These are phyloP conservation scores for Cryptosula pallasiana DNA, from an alignment of 2,888 invertebrate genomes.

Conservation along the genomic window DNA sequence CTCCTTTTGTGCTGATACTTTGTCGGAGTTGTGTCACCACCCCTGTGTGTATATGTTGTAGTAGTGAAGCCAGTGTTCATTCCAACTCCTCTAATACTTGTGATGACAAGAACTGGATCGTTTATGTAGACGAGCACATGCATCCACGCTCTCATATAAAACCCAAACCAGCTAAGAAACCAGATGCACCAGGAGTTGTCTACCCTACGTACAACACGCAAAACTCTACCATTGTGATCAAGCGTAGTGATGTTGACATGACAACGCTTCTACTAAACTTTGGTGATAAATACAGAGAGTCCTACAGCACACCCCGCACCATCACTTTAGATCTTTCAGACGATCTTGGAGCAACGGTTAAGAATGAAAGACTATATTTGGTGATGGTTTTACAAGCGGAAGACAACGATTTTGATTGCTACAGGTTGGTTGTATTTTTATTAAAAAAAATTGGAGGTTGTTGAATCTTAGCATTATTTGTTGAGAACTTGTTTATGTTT, in stretches of 20 bases:
- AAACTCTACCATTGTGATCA: background rate
- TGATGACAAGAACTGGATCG: background rate
- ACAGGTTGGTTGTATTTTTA: too few species aligned
- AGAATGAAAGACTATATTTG: background rate
- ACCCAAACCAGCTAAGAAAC: background rate
- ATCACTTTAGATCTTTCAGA: background rate
- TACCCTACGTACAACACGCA: background rate
- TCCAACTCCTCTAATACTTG: background rate
- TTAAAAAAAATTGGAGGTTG: too few species aligned
- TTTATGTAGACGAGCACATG: background rate
- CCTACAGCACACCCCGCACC: constrained; percentile 3
- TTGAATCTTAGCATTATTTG: too few species aligned
- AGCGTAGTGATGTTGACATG: background rate
- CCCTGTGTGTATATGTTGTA: too few species aligned
- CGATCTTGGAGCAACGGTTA: background rate
- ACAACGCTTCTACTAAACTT: too few species aligned
- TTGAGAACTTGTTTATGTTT: too few species aligned
- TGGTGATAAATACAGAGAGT: background rate
- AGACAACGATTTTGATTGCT: background rate
- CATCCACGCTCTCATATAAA: background rate
- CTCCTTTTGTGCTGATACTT: too few species aligned
- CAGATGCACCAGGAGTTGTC: too few species aligned
- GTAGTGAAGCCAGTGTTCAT: too few species aligned
- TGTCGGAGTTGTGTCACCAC: too few species aligned
- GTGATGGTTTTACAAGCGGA: constrained; percentile 1